A percentile compares a stretch with the other conserved stretches of the same genome.
These are phyloP conservation scores for Cylindroiulus punctatus DNA, from an alignment of 2,888 invertebrate genomes.

Conservation along the genomic window DNA sequence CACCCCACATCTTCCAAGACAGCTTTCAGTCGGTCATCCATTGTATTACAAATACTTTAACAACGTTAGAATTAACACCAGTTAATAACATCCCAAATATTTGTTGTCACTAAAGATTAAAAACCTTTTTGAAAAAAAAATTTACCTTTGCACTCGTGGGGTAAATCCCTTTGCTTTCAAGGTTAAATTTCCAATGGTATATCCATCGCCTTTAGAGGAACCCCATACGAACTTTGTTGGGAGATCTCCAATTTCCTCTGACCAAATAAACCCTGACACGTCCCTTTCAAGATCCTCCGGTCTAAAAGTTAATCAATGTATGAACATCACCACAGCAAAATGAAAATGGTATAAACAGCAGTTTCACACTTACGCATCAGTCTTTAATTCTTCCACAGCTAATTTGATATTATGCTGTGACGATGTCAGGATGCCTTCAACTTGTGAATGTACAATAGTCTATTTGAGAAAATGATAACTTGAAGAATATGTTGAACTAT, in stretches of 20 bases:
- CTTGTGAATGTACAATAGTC: constrained; percentile 27
- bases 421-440: not conserved
- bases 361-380: not conserved
- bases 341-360: not conserved
- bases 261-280: constrained; percentile 48
- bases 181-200: constrained; percentile 45
- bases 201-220: not conserved
- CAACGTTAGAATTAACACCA: not conserved
- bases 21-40: constrained; percentile 47
- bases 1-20: constrained; percentile 49
- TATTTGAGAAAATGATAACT: not conserved
- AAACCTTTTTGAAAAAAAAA: not conserved
- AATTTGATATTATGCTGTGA: not conserved
- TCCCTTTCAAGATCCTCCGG: constrained; percentile 44
- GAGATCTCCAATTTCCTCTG: constrained; percentile 52
- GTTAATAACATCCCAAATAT: no score
- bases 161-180: constrained; percentile 55
- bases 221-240: constrained; percentile 31
- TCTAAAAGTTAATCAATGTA: not conserved
- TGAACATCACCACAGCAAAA: not conserved
- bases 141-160: constrained; percentile 51
- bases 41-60: constrained; percentile 49
- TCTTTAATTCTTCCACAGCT: not conserved
- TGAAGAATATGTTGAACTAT: no score
- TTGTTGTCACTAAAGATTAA: no score